A percentile compares a stretch with the other conserved stretches of the same genome.
Conservation (phyloP, 1,140 invertebrate genomes). For the Dendroctonus valens region DNA sequence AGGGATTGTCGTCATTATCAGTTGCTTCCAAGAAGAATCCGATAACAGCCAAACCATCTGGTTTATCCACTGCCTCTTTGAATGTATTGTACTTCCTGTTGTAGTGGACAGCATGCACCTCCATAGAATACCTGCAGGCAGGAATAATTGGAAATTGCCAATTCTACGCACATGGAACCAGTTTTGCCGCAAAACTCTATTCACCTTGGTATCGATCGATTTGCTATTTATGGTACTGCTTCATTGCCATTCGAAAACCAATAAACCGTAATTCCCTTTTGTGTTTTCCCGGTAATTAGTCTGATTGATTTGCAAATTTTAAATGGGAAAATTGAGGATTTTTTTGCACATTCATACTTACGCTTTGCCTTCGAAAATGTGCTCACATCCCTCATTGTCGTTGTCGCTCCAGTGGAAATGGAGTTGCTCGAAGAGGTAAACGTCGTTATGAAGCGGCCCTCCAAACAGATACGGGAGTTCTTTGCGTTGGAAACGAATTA, state of each 20-base stretch:
- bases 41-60: constrained; percentile 74
- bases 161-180: not conserved
- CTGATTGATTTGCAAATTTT: not conserved
- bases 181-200: not conserved
- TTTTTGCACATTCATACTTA: constrained; percentile 44
- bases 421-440: constrained; percentile 71
- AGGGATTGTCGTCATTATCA: constrained; percentile 50
- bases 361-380: constrained; percentile 68
- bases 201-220: too few species aligned
- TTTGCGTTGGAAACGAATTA: constrained; percentile 43
- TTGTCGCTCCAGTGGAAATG: constrained; percentile 83
- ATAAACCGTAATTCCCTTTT: not conserved
- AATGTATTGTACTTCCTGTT: constrained; percentile 70
- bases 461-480: constrained; percentile 54
- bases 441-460: constrained; percentile 63
- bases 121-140: constrained; percentile 63
- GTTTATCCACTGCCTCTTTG: constrained; percentile 65
- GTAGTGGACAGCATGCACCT: constrained; percentile 77
- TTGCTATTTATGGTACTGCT: too few species aligned
- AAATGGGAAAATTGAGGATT: not conserved
- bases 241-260: too few species aligned
- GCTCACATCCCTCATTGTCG: constrained; percentile 74
- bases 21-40: constrained; percentile 64
- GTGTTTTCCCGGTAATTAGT: not conserved
- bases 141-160: not conserved